These are phyloP conservation scores for Lutjanus argentimaculatus DNA, from an alignment of 2,797 vertebrate genomes.

Conservation along the genomic window DNA sequence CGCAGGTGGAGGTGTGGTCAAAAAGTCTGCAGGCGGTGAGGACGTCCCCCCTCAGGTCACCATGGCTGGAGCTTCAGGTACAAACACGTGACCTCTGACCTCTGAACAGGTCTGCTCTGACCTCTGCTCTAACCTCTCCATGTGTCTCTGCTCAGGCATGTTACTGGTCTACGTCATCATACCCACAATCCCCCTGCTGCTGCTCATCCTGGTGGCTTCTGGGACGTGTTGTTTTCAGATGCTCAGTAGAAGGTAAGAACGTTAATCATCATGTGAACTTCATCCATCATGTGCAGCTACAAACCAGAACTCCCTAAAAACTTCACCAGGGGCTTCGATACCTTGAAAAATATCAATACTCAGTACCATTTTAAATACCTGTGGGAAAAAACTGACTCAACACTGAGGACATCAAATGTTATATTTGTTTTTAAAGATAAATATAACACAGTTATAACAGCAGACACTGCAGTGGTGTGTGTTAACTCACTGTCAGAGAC, in stretches of 20 bases:
- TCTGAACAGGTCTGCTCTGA: neutral
- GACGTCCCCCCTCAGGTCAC: slow-evolving; percentile 87
- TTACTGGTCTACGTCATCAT: slow-evolving; percentile 95
- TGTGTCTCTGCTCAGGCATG: slow-evolving; percentile 85
- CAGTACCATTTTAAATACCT: too few relatives aligned
- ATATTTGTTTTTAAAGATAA: too few relatives aligned
- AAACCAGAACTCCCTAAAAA: too few relatives aligned
- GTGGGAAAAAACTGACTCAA: too few relatives aligned
- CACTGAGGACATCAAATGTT: too few relatives aligned
- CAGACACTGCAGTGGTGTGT: too few relatives aligned
- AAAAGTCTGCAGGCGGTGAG: slow-evolving; percentile 79
- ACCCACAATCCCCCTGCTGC: slow-evolving; percentile 94
- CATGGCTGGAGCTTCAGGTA: slow-evolving; percentile 88
- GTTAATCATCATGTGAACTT: neutral
- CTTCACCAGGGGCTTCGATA: too few relatives aligned
- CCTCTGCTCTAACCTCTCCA: neutral
- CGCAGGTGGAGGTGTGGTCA: slow-evolving; percentile 82
- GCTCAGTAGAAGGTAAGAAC: slow-evolving; percentile 90
- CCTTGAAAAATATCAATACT: too few relatives aligned
- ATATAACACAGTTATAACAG: too few relatives aligned
- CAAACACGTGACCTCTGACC: neutral
- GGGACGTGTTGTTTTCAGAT: slow-evolving; percentile 96
- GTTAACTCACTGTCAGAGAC: too few relatives aligned
- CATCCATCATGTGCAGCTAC: too few relatives aligned
- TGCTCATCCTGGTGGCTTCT: slow-evolving; percentile 96